Evolutionary conservation across 2,888 invertebrate species (phyloP), one percentile per base, ranked within the genome.

Genomic region (Kuschelorhynchus macadamiae): DNA sequence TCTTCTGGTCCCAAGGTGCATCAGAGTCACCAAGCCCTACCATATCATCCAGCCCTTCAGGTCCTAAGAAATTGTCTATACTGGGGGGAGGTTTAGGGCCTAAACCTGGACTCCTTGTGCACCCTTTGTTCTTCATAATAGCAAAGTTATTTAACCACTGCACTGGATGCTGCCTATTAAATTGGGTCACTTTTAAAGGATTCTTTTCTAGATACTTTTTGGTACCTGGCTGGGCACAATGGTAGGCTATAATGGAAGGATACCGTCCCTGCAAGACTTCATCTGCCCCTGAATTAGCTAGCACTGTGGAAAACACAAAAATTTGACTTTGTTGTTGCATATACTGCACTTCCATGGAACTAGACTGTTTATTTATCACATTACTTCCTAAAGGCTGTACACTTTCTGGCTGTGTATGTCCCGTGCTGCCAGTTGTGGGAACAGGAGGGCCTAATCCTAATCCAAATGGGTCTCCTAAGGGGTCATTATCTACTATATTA

Each of bases 321-420:
- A 98, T 96, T 85, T 97, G 97, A 85, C 95, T 97, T 85, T 97
- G 97, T 85, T 98, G 97, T 86, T 96, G 95, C 93, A 93, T 92
- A 78, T 92, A 93, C 80, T 91, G 91, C 73, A 93, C 92, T 86
- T 94, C 94, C 88, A 93, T 92, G 72, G 92, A 91, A 75, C 92
- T 91, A 73, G 90, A 89, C 80, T 92, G 92, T 81, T 93, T 93
- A 81, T 89, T 90, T 77, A 92, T 90, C 67, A 92, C 91, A 82
- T 92, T 92, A 72, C 92, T 91, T 30, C 91, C 90, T 78, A 92
- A 83, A 11, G 92, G 91, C 81, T 92, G 92, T 39, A 91, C 89
- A 72, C 87, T 87, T 77, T 91, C 90, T 63, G 87, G 86, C 36
- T 88, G 86, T 12, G 36, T 36, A 42, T 71, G 70, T 56, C 74